phyloP scores from a whole-genome alignment of 2,113 vertebrate species.

The Acanthochromis polyacanthus region DNA sequence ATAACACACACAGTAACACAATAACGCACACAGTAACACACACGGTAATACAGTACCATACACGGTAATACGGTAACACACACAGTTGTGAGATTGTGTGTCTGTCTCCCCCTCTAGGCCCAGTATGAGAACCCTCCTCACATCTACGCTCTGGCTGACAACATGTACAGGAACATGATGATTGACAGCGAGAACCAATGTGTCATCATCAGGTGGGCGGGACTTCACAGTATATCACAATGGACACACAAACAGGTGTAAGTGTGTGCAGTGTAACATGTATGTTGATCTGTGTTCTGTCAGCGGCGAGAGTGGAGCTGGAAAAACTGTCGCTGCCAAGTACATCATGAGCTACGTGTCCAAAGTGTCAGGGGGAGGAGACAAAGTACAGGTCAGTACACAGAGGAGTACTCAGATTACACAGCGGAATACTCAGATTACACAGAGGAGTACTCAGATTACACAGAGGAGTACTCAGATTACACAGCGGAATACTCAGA shows the following conservation, averaged over 20 bases:
- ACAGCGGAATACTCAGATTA: neutral
- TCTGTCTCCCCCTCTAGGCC: conserved; percentile 68
- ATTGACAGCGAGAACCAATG: conserved; percentile 90
- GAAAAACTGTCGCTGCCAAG: conserved; percentile 89
- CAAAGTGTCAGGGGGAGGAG: conserved; percentile 88
- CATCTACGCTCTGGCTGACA: conserved; percentile 88
- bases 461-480: no score
- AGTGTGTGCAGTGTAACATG: neutral
- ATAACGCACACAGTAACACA: no score
- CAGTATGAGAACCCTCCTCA: conserved; percentile 90
- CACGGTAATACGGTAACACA: no score
- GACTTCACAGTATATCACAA: neutral
- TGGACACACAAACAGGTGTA: neutral
- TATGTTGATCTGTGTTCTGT: neutral
- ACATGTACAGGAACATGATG: conserved; percentile 90
- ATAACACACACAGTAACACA: neutral
- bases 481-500: no score
- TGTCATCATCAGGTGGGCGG: conserved; percentile 88
- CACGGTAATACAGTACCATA: no score
- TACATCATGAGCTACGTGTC: conserved; percentile 90
- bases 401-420: neutral
- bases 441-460: conserved; percentile 50
- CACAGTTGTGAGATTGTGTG: no score
- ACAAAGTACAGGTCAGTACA: conserved; percentile 85
- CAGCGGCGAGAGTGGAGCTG: conserved; percentile 89